Base-by-base conservation (phyloP, 2,888 invertebrate species). In the Cordilura impudica region DNA sequence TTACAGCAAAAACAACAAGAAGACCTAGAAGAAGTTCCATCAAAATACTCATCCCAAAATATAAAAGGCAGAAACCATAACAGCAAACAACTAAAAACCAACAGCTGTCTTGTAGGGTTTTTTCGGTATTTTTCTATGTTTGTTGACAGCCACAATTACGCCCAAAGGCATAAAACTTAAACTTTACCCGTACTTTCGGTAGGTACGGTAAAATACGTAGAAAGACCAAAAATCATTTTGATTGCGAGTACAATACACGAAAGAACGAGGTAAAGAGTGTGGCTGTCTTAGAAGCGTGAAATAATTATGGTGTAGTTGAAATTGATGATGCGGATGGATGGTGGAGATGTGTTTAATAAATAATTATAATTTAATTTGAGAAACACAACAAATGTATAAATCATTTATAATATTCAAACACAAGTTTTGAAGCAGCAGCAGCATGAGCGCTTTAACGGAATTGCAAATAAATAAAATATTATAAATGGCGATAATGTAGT, bases 21-120 rank as follows among this genome's bases (percentile, higher is more conserved):
- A 19, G 4, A 49, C 4, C 26, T 18, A 26, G 26, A 70, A 63
- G 18, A 54, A 65, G 43, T 56, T 63, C 70, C 31, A 56, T 76
- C 31, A 56, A 61, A 26, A 56, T 47, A 47, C 19, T 47, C n/a
- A n/a, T n/a, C n/a, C n/a, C n/a, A n/a, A n/a, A n/a, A n/a, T n/a
- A n/a, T n/a, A n/a, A n/a, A n/a, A n/a, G n/a, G n/a, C 4, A 35
- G 16, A 19, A 49, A 49, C n/a, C n/a, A n/a, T n/a, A n/a, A 49
- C 49, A n/a, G 10, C 12, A 26, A 54, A 54, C 29, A 31, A 8
- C 54, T 31, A 54, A 53, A 14, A 51, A 58, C 54, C 19, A 70
- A 26, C 70, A 67, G 45, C 31, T 60, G 74, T 21, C 45, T 63
- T 54, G 49, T 45, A 63, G 45, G 67, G 53, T 63, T 61, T 58